phyloP scores from a whole-genome alignment of 2,888 invertebrate species.

The Ectemnius lituratus region DNA sequence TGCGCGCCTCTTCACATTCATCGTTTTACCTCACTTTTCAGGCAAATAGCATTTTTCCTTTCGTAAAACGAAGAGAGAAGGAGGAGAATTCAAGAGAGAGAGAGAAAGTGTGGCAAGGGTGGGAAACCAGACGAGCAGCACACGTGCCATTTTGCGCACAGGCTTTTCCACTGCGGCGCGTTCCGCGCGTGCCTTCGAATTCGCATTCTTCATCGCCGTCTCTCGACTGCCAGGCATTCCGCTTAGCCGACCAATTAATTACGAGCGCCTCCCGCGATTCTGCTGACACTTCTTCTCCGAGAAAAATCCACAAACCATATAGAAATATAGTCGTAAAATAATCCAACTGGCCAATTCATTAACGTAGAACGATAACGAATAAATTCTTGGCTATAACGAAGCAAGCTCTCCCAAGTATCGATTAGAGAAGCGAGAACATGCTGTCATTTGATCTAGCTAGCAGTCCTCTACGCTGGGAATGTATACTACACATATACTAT shows the following conservation, averaged over 20 bases:
- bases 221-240: slow-evolving; percentile 50
- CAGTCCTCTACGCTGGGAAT: background rate
- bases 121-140: slow-evolving; percentile 12
- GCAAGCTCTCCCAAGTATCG: background rate
- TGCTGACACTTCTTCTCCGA: background rate
- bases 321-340: slow-evolving; percentile 4
- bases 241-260: slow-evolving; percentile 56
- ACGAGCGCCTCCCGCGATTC: slow-evolving; percentile 1
- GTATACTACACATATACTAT: background rate
- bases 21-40: background rate
- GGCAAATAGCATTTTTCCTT: slow-evolving; percentile 15
- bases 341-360: no score
- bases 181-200: slow-evolving; percentile 48
- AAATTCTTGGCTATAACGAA: background rate
- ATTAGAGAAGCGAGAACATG: background rate
- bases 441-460: no score
- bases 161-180: slow-evolving; percentile 16
- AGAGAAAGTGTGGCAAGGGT: background rate
- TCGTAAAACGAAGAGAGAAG: slow-evolving; percentile 4
- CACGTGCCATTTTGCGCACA: slow-evolving; percentile 22
- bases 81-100: slow-evolving; percentile 1
- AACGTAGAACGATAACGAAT: background rate
- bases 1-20: no score
- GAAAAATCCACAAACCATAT: background rate
- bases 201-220: slow-evolving; percentile 52